A percentile compares a stretch with the other conserved stretches of the same genome.
Conservation (phyloP, 2,888 invertebrate genomes). For the Ectobius pallidus region DNA sequence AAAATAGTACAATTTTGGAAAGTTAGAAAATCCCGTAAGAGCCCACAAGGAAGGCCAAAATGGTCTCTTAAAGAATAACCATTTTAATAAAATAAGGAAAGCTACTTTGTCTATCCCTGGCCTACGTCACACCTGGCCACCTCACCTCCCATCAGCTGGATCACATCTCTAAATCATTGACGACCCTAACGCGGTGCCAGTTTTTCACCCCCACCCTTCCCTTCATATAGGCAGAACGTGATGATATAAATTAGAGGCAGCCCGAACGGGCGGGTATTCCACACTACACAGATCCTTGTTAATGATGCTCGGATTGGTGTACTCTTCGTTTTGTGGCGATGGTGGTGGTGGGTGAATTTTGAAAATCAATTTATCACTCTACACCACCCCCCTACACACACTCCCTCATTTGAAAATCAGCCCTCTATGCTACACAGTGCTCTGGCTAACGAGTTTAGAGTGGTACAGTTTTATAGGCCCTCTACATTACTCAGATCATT, state of each 20-base stretch:
- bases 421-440: not conserved
- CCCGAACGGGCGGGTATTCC: not conserved
- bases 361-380: constrained; percentile 44
- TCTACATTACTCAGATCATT: constrained; percentile 35
- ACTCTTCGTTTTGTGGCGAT: constrained; percentile 42
- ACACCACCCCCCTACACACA: constrained; percentile 31
- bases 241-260: constrained; percentile 30
- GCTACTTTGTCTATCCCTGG: too few relatives aligned
- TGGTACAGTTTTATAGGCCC: constrained; percentile 29
- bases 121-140: not conserved
- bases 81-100: too few relatives aligned
- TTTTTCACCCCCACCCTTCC: constrained; percentile 18
- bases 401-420: constrained; percentile 27
- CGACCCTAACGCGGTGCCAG: constrained; percentile 16
- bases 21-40: too few relatives aligned
- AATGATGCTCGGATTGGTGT: constrained; percentile 40
- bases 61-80: too few relatives aligned
- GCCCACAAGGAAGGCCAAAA: too few relatives aligned
- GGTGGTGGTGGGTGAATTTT: constrained; percentile 42
- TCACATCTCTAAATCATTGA: constrained; percentile 29
- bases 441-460: constrained; percentile 29
- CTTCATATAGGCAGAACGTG: too few relatives aligned
- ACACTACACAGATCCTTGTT: constrained; percentile 20
- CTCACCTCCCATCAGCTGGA: constrained; percentile 7
- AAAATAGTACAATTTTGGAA: too few relatives aligned